Conservation (phyloP, 92 coral and sea anemone genomes). For the Ricordea florida region DNA sequence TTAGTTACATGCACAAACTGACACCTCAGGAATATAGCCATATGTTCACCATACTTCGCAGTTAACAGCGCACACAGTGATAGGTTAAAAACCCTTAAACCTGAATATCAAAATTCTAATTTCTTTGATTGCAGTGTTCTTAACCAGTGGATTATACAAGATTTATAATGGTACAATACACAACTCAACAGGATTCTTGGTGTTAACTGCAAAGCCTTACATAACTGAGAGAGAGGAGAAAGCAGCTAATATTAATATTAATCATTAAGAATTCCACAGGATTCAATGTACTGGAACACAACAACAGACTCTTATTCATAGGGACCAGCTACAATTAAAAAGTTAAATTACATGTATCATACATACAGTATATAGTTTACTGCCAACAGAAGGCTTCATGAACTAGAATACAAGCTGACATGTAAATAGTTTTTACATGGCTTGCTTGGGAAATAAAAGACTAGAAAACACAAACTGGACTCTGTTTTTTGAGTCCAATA, state of each 20-base stretch:
- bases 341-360: slow-evolving; percentile 24
- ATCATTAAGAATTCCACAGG: neutral
- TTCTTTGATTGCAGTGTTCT: neutral
- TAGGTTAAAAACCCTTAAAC: neutral
- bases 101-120: slow-evolving; percentile 7
- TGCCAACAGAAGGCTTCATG: slow-evolving; percentile 36
- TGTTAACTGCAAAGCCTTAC: neutral
- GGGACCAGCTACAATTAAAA: slow-evolving; percentile 2
- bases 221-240: neutral
- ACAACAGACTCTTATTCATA: neutral
- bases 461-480: slow-evolving; percentile 11
- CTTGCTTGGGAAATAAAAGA: slow-evolving; percentile 16
- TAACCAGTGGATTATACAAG: slow-evolving; percentile 39
- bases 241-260: neutral
- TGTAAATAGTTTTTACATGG: slow-evolving; percentile 12
- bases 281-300: neutral
- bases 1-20: no score
- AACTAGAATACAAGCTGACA: slow-evolving; percentile 14
- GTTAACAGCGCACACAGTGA: neutral
- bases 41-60: neutral
- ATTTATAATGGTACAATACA: slow-evolving; percentile 21
- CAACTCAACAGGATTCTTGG: neutral
- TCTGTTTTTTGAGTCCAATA: neutral
- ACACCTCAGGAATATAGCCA: neutral
- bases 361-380: slow-evolving; percentile 16